A percentile compares a stretch with the other conserved stretches of the same genome.
Conservation (phyloP, 2,888 invertebrate genomes). For the Nemurella pictetii region DNA sequence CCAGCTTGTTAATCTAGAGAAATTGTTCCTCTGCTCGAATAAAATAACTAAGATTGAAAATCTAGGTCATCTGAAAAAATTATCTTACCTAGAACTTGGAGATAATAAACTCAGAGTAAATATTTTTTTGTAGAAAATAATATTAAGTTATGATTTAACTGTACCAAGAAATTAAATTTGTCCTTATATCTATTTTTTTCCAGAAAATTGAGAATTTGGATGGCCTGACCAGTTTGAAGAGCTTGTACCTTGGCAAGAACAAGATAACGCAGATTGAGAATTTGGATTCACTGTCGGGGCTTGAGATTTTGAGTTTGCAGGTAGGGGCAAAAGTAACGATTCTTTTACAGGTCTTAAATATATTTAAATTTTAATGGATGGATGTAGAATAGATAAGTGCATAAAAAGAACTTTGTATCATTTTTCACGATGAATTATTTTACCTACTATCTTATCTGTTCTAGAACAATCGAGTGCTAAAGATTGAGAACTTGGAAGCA, state of each 20-base stretch:
- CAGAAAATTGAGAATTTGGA: slow-evolving; percentile 87
- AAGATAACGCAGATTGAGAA: slow-evolving; percentile 89
- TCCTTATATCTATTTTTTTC: no score
- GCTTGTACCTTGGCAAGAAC: slow-evolving; percentile 91
- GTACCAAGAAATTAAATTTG: slow-evolving; percentile 15
- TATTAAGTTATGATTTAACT: not conserved
- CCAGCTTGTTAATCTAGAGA: slow-evolving; percentile 73
- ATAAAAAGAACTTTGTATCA: no score
- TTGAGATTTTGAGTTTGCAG: slow-evolving; percentile 84
- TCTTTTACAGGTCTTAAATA: no score
- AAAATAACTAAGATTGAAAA: slow-evolving; percentile 87
- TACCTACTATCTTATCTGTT: slow-evolving; percentile 32
- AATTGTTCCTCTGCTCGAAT: slow-evolving; percentile 87
- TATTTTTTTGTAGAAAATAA: slow-evolving; percentile 33
- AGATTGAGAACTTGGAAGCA: slow-evolving; percentile 82
- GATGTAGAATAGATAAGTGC: no score
- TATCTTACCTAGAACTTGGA: slow-evolving; percentile 89
- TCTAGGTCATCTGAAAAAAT: slow-evolving; percentile 73
- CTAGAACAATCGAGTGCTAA: slow-evolving; percentile 80
- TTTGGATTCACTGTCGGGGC: slow-evolving; percentile 68
- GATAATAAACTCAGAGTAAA: slow-evolving; percentile 87
- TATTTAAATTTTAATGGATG: no score
- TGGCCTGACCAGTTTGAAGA: slow-evolving; percentile 70
- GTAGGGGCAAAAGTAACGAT: slow-evolving; percentile 48
- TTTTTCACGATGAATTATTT: no score